Base-by-base conservation (phyloP, 2,888 invertebrate genomes). In the Cartodere bifasciata region DNA sequence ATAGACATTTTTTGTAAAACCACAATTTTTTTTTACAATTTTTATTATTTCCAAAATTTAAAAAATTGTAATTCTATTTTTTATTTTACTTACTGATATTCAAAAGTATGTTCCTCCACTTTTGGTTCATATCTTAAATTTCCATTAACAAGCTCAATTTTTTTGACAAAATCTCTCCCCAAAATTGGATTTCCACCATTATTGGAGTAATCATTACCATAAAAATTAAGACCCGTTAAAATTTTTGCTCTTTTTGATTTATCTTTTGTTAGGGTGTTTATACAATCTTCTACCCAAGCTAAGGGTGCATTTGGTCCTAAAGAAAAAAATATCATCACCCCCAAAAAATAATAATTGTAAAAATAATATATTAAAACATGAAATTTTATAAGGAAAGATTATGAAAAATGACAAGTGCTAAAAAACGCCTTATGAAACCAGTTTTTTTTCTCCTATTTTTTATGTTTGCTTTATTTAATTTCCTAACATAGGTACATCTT, bases 161-260 rank as follows among this genome's bases (percentile, higher is more conserved):
- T 62, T 38, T 83, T 76, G 29, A 91, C 63, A 52, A 79, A 91
- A 50, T 85, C 78, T 4, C 70, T 66, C 2, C 79, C 84, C 7
- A 90, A 63, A 35, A 94, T 80, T 0, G 91, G 75, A 1, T 81
- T 80, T 3, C 88, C 90, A 2, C 85, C 84, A 44, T 77, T 75
- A 1, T 77, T 70, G 0, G 79, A 80, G 47, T 82, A 92, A 42
- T 85, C 83, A 53, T 88, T 82, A 2, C 94, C 94, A 60, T 92
- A 95, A 62, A 94, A 90, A 57, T 94, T 95, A 4, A 94, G 56
- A 1, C 94, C 94, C 41, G 90, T 62, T 9, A 94, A 64, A 37
- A 94, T 81, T 62, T 92, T 88, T 3, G 67, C 60, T 23, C 85
- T 65, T 47, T 75, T 75, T 3, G 65, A 60, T 26, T 64, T 56